Base-by-base conservation (phyloP, 1,140 invertebrate genomes). In the Bombus polaris region DNA sequence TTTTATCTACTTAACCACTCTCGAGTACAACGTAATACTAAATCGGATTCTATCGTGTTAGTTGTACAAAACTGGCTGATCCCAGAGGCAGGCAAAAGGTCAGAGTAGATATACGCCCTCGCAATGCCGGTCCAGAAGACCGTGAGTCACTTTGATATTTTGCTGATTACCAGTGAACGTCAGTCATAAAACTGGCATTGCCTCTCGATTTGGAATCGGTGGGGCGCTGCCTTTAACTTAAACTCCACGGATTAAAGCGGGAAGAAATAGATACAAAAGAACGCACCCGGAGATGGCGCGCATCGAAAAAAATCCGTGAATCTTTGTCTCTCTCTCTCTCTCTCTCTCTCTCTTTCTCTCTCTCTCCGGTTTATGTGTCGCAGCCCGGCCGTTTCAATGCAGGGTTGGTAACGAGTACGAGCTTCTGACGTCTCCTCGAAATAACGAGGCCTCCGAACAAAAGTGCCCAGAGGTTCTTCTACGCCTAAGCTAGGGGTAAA, bases 361-460 rank as follows among this genome's bases (percentile, higher is more conserved):
- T 53, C 6, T 47, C 1, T 47, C 22, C 12, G 6, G 12, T 71
- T 85, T 72, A 53, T 72, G 74, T 84, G 83, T 72, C 74, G 74
- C 35, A 3, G 6, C 6, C 47, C 65, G 39, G 39, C 4, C 66
- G 57, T 47, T 53, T 85, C 74, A 80, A 72, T 81, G 77, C 37
- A 66, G 32, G 77, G 32, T 6, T 44, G 32, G 83, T 80, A 85
- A 85, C 83, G 77, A 85, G 83, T 62, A n/a, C 77, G 57, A 71
- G 83, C 59, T 53, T 53, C 68, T 81, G 57, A 42, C 72, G 39
- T 71, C 42, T 62, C 53, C 80, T 79, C 81, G 65, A 85, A 87
- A 85, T 85, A 85, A 87, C 86, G 86, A 87, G 86, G 86, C 76
- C 53, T 73, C 70, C 75, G 82, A 75, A 82, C 84, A 72, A 87